A percentile compares a stretch with the other conserved stretches of the same genome.
These are phyloP conservation scores for Neoaliturus tenellus DNA, from an alignment of 2,888 invertebrate species.

Conservation along the genomic window DNA sequence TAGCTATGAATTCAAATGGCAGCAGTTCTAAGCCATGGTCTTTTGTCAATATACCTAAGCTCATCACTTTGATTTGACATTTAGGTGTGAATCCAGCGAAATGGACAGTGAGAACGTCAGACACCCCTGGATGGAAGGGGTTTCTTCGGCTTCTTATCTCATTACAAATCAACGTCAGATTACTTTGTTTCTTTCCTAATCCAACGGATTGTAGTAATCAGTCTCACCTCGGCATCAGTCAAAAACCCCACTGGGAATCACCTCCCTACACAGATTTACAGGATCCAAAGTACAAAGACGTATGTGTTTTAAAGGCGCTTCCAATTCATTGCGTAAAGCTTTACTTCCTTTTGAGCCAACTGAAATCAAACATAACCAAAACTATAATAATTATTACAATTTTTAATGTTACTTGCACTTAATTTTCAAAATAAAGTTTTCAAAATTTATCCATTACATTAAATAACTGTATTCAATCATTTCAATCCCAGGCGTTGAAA, in stretches of 20 bases:
- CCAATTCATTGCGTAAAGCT: background rate
- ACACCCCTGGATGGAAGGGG: background rate
- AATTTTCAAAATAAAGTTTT: too few species aligned
- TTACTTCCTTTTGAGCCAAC: background rate
- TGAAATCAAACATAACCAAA: background rate
- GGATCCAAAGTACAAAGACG: background rate
- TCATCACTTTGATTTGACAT: background rate
- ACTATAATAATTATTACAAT: too few species aligned
- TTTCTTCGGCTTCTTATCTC: background rate
- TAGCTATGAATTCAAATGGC: background rate
- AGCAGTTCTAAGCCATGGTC: background rate
- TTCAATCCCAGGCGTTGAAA: too few species aligned
- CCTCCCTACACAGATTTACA: background rate
- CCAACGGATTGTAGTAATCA: background rate
- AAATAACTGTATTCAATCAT: too few species aligned
- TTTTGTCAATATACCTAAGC: background rate
- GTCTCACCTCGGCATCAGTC: background rate
- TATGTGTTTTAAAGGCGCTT: background rate
- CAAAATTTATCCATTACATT: too few species aligned
- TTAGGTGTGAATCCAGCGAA: background rate
- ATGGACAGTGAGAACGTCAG: background rate
- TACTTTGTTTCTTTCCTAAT: background rate
- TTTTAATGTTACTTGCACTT: too few species aligned
- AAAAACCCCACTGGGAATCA: background rate
- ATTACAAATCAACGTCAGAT: background rate